Percentiles rank a stretch among this genome's conserved stretches.
phyloP scores from a whole-genome alignment of 2,113 vertebrate genomes.

The Vanacampus margaritifer region DNA sequence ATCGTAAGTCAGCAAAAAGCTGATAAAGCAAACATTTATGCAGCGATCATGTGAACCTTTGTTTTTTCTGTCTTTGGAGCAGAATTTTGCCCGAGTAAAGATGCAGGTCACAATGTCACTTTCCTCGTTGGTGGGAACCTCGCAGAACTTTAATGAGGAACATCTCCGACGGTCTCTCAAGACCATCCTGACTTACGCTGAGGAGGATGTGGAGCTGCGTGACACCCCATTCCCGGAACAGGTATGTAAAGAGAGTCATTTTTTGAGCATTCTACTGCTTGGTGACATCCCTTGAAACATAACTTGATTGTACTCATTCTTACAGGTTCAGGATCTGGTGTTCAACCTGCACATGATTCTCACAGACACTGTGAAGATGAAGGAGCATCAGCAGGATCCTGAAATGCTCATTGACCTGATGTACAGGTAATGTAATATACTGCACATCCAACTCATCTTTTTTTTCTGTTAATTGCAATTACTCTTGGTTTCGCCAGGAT shows the following conservation, averaged over 20 bases:
- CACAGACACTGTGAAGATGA: slow-evolving; percentile 93
- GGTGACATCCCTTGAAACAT: not conserved
- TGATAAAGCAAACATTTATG: not conserved
- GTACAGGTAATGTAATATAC: slow-evolving; percentile 77
- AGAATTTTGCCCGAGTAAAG: slow-evolving; percentile 94
- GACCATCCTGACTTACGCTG: slow-evolving; percentile 87
- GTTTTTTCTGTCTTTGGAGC: not conserved
- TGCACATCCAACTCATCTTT: not conserved
- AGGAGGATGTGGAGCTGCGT: slow-evolving; percentile 84
- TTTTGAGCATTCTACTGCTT: not conserved
- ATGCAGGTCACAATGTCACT: slow-evolving; percentile 95
- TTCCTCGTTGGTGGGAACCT: slow-evolving; percentile 85
- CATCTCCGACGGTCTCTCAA: slow-evolving; percentile 85
- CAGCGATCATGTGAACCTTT: not conserved
- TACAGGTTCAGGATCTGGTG: slow-evolving; percentile 87
- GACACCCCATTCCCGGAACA: slow-evolving; percentile 87
- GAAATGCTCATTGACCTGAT: slow-evolving; percentile 93
- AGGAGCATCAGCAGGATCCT: slow-evolving; percentile 89
- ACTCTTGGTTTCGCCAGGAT: slow-evolving; percentile 68
- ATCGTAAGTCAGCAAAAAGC: not conserved
- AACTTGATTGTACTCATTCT: not conserved
- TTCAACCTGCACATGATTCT: slow-evolving; percentile 96
- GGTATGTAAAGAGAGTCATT: slow-evolving; percentile 49
- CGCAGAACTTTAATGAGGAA: slow-evolving; percentile 86
- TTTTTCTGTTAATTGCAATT: not conserved